Conservation (phyloP, 2,113 vertebrate genomes). For the Nesoenas mayeri region DNA sequence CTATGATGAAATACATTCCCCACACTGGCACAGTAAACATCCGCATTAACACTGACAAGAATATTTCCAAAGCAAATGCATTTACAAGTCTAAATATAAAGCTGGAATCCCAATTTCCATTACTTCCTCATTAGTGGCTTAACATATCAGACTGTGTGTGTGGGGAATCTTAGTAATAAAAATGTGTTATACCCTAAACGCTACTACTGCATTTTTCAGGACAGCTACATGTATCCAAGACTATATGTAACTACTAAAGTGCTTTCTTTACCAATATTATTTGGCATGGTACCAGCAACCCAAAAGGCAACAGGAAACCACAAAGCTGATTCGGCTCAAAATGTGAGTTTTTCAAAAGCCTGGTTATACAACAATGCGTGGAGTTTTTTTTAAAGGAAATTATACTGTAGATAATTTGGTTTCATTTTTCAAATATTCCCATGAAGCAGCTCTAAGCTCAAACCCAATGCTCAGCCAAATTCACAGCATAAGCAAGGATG, state of each 20-base stretch:
- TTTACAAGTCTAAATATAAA: neutral
- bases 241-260: neutral
- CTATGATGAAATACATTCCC: neutral
- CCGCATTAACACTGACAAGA: neutral
- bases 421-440: neutral
- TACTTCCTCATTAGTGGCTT: conserved; percentile 23
- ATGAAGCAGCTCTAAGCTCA: neutral
- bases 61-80: neutral
- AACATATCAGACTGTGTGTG: neutral
- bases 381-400: neutral
- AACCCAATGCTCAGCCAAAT: neutral
- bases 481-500: neutral
- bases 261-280: neutral
- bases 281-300: neutral
- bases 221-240: neutral
- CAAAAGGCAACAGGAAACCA: conserved; percentile 45
- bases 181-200: neutral
- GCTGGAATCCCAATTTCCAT: neutral
- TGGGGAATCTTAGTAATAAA: neutral
- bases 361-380: neutral
- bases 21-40: neutral
- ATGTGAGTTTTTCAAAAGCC: neutral
- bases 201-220: neutral
- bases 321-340: conserved; percentile 13
- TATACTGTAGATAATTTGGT: neutral